phyloP scores from a whole-genome alignment of 2,797 vertebrate genomes.

The Hypotaenidia okinawae region DNA sequence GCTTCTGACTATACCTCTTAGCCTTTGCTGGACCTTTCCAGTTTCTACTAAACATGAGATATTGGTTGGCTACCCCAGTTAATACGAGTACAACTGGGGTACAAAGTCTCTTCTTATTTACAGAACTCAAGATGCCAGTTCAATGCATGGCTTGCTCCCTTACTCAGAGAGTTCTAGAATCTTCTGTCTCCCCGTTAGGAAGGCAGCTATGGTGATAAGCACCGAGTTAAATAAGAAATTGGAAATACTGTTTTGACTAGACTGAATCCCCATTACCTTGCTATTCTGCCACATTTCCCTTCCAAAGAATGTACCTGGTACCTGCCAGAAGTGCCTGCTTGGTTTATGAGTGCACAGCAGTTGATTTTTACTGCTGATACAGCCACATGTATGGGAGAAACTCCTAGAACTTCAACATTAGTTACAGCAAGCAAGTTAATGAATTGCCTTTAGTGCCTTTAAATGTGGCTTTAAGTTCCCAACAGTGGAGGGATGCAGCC shows the following conservation, averaged over 20 bases:
- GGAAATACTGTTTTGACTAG: background rate
- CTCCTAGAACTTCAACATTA: background rate
- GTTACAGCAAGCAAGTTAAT: background rate
- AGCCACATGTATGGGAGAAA: background rate
- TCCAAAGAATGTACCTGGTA: background rate
- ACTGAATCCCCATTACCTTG: background rate
- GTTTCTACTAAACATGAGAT: background rate
- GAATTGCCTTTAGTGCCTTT: background rate
- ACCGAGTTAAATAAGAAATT: background rate
- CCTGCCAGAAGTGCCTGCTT: background rate
- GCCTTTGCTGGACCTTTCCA: background rate
- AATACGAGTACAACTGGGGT: too few species aligned
- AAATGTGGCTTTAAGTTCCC: background rate
- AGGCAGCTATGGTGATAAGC: background rate
- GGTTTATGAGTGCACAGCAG: background rate
- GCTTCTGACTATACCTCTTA: background rate
- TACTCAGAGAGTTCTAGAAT: background rate
- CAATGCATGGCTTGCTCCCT: background rate
- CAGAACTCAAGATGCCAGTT: background rate
- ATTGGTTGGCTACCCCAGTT: background rate
- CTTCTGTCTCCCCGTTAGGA: background rate
- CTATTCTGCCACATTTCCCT: background rate
- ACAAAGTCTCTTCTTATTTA: background rate
- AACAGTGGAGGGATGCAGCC: background rate
- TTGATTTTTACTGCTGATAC: background rate